Evolutionary conservation across 2,113 vertebrate species (phyloP), one percentile per base, ranked within the genome.

Genomic region (Platichthys flesus): DNA sequence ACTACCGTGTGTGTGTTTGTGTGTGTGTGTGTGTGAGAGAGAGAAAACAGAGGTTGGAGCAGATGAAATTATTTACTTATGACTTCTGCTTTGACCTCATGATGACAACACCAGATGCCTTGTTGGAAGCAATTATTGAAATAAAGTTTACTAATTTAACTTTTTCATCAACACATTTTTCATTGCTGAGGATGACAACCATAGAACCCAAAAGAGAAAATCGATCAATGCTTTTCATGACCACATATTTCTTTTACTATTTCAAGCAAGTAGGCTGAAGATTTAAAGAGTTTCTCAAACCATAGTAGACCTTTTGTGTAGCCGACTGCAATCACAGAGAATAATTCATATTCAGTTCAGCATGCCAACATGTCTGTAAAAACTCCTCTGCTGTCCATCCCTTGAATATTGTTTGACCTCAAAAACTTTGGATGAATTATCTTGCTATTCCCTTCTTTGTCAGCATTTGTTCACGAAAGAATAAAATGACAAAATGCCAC

Each of bases 61-160:
- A 15, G 21, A 67, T 52, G 0, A 37, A 59, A 64, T 72, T 2
- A 78, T 71, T 71, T 47, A 37, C 65, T 62, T 37, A 7, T 31
- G 51, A 70, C 69, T 59, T 37, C 66, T 23, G 26, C 37, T 9
- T 14, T 26, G 55, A 74, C 52, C 40, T 60, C 6, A 1, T 40
- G 13, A 74, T 78, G n/a, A 45, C 68, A 73, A 45, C n/a, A 58
- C 37, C 20, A 69, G 52, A 70, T 70, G 24, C 37, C 31, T 40
- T 5, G 18, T 12, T 61, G 7, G 0, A 65, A 52, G 54, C 47
- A 51, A 79, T 78, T 37, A 83, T 3, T 49, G 16, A 18, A 45
- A 45, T 28, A 10, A 16, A 3, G 8, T 60, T 73, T 16, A 16
- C 35, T 18, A 3, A 62, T 83, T 62, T 20, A 75, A 57, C n/a